Evolutionary conservation across 2,113 vertebrate species (phyloP).

Genomic region (Cyanoderma ruficeps): DNA sequence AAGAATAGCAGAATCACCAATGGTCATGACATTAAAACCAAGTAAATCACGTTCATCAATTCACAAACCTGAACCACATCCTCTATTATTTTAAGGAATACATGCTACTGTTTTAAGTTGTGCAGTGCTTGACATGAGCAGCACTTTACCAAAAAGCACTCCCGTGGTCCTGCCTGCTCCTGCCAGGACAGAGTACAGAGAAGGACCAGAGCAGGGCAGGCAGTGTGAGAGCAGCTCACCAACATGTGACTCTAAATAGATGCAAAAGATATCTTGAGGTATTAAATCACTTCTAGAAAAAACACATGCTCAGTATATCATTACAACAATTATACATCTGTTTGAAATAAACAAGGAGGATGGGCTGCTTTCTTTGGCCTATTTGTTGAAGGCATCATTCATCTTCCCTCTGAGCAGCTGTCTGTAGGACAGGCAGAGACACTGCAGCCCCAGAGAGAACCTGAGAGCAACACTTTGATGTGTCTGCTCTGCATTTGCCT

Average conservation of each 20-base stretch:
- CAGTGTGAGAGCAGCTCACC: not conserved
- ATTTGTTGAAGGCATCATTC: not conserved
- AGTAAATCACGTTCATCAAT: not conserved
- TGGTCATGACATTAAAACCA: not conserved
- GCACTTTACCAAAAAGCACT: not conserved
- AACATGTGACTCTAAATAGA: not conserved
- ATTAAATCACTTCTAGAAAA: conserved; percentile 48
- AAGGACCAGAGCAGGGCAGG: not conserved
- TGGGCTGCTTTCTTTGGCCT: conserved; percentile 10
- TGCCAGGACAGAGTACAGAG: not conserved
- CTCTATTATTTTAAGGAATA: not conserved
- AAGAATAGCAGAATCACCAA: not conserved
- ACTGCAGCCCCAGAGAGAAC: not conserved
- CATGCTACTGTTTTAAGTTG: not conserved
- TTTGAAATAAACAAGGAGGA: conserved; percentile 11
- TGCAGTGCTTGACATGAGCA: not conserved
- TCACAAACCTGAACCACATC: not conserved
- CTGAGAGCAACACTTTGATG: not conserved
- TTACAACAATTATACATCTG: conserved; percentile 45
- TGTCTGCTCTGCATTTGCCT: not conserved
- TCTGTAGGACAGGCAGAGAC: not conserved
- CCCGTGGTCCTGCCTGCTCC: not conserved
- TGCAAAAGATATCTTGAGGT: not conserved
- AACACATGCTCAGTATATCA: conserved; percentile 48
- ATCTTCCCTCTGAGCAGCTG: not conserved